phyloP scores from a whole-genome alignment of 2,888 invertebrate genomes.

The Andrena dorsata region DNA sequence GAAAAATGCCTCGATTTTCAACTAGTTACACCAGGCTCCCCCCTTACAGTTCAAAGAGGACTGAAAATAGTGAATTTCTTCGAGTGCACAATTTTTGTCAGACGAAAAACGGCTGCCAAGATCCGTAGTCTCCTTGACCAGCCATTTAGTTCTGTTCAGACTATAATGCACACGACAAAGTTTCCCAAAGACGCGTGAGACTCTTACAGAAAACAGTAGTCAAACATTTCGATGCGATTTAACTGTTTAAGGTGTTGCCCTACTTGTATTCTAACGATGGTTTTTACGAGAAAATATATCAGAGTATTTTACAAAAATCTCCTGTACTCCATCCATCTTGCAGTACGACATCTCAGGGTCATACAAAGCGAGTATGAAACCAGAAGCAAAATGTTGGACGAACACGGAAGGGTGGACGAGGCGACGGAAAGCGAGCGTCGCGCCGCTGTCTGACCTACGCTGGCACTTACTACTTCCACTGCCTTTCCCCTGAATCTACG shows the following conservation, averaged over 20 bases:
- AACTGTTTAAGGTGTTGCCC: background rate
- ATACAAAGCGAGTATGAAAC: background rate
- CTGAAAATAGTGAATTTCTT: too few species aligned
- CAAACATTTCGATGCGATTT: background rate
- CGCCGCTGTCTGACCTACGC: background rate
- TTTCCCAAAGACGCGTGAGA: too few species aligned
- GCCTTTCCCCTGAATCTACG: background rate
- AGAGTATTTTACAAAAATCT: background rate
- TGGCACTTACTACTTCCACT: constrained; percentile 2
- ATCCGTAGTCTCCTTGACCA: too few species aligned
- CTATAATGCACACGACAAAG: too few species aligned
- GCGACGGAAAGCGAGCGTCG: background rate
- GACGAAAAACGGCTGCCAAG: too few species aligned
- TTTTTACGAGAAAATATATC: background rate
- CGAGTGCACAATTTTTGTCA: too few species aligned
- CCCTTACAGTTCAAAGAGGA: too few species aligned
- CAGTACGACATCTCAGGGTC: background rate
- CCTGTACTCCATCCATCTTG: background rate
- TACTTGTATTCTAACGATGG: background rate
- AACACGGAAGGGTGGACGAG: background rate
- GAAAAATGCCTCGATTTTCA: too few species aligned
- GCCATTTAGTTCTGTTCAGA: too few species aligned
- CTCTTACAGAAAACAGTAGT: background rate
- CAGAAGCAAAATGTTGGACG: background rate
- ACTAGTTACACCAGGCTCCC: too few species aligned